These are phyloP conservation scores for Pseudomugil gertrudae DNA, from an alignment of 2,797 vertebrate species.

Conservation along the genomic window DNA sequence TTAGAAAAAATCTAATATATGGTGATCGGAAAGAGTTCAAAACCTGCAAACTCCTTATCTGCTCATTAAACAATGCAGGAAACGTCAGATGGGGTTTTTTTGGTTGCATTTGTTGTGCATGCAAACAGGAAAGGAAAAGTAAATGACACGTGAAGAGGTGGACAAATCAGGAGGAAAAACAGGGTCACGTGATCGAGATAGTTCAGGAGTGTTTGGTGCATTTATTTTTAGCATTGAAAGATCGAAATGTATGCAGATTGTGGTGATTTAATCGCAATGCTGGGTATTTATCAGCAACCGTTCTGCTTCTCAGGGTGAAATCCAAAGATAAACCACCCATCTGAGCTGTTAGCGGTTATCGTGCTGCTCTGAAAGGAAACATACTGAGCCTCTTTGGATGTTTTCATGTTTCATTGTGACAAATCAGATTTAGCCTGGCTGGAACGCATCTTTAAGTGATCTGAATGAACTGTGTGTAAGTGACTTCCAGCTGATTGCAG, in stretches of 20 bases:
- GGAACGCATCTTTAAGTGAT: background rate
- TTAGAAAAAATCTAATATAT: conserved; percentile 4
- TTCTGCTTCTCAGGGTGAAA: conserved; percentile 3
- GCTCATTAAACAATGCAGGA: conserved; percentile 26
- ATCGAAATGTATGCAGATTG: background rate
- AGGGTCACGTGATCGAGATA: background rate
- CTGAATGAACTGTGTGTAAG: background rate
- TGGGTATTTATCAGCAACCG: background rate
- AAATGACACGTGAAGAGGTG: conserved; percentile 63
- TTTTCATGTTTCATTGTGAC: background rate
- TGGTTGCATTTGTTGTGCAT: conserved; percentile 49
- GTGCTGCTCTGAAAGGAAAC: background rate
- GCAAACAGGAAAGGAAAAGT: conserved; percentile 79
- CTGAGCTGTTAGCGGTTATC: background rate
- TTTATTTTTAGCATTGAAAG: conserved; percentile 5
- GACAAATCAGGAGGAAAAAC: conserved; percentile 54
- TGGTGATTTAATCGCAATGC: background rate
- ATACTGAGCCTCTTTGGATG: background rate
- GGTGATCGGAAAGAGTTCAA: conserved; percentile 1
- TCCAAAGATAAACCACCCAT: background rate
- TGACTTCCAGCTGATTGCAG: background rate
- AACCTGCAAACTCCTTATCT: conserved; percentile 12
- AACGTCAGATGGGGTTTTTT: conserved; percentile 24
- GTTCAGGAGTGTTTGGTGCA: conserved; percentile 5
- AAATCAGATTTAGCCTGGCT: background rate